phyloP scores from a whole-genome alignment of 2,888 invertebrate genomes.

The Myathropa florea region DNA sequence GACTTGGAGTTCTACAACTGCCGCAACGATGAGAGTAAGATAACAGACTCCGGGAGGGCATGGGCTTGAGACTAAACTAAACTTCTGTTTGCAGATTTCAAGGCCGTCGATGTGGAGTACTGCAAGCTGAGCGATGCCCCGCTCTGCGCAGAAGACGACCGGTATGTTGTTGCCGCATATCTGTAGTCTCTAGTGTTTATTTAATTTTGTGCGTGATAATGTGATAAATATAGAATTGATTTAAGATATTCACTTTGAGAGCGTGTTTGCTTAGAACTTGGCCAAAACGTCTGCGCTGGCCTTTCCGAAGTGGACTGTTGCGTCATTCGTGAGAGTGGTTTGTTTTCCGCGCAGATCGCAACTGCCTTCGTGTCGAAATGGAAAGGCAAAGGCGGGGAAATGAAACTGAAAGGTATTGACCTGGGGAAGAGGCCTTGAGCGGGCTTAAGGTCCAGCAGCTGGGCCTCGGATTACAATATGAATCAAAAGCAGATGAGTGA shows the following conservation, averaged over 20 bases:
- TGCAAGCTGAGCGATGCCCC: constrained; percentile 29
- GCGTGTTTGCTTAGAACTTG: not conserved
- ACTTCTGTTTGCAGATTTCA: constrained; percentile 39
- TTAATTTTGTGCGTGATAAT: constrained; percentile 1
- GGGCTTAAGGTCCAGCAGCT: not conserved
- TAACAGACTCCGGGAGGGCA: not conserved
- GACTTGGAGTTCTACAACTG: constrained; percentile 60
- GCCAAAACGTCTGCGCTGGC: not conserved
- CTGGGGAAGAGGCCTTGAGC: not conserved
- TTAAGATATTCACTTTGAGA: not conserved
- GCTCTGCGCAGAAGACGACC: constrained; percentile 52
- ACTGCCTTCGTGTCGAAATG: not conserved
- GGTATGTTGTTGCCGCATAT: constrained; percentile 19
- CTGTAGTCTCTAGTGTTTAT: constrained; percentile 11
- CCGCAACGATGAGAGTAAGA: constrained; percentile 53
- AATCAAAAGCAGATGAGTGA: not conserved
- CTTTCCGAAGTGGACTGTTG: not conserved
- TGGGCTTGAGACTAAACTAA: not conserved
- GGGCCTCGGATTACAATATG: too few relatives aligned
- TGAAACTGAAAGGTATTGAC: not conserved
- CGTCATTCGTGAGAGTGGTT: not conserved
- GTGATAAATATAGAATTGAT: constrained; percentile 15
- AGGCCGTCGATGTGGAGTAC: constrained; percentile 46
- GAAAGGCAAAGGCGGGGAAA: not conserved
- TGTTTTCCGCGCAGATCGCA: not conserved